Evolutionary conservation across 2,113 vertebrate genomes (phyloP).

Genomic region (Aythya baeri): DNA sequence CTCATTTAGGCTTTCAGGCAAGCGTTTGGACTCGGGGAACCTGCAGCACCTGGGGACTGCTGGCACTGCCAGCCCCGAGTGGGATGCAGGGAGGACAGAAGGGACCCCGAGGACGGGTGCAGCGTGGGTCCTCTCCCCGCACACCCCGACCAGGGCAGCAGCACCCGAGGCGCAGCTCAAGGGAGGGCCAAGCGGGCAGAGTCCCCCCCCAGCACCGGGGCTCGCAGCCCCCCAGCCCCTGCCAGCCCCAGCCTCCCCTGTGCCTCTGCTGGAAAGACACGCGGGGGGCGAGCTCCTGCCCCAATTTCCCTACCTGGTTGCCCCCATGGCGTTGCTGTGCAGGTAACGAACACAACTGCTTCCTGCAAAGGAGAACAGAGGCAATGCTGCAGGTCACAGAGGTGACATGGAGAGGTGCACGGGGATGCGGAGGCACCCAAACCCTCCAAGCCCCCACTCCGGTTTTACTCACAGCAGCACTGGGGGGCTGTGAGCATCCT

Average conservation of each 20-base stretch:
- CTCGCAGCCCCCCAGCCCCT: background rate
- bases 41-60: background rate
- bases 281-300: background rate
- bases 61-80: background rate
- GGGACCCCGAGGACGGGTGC: too few species aligned
- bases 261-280: accelerated
- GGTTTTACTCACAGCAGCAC: background rate
- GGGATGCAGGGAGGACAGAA: too few species aligned
- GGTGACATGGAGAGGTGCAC: background rate
- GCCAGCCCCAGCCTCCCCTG: background rate
- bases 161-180: too few species aligned
- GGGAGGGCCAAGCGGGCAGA: too few species aligned
- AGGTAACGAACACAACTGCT: background rate
- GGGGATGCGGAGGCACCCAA: too few species aligned
- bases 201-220: too few species aligned
- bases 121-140: too few species aligned
- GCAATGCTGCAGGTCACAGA: too few species aligned
- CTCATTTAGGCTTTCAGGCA: background rate
- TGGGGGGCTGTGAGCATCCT: too few species aligned
- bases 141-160: too few species aligned
- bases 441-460: too few species aligned
- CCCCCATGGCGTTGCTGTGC: too few species aligned
- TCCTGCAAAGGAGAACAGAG: background rate
- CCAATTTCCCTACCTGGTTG: background rate
- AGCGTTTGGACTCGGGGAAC: background rate